Evolutionary conservation across 2,113 vertebrate genomes (phyloP), one percentile per base, ranked within the genome.

Genomic region (Pseudorasbora parva): DNA sequence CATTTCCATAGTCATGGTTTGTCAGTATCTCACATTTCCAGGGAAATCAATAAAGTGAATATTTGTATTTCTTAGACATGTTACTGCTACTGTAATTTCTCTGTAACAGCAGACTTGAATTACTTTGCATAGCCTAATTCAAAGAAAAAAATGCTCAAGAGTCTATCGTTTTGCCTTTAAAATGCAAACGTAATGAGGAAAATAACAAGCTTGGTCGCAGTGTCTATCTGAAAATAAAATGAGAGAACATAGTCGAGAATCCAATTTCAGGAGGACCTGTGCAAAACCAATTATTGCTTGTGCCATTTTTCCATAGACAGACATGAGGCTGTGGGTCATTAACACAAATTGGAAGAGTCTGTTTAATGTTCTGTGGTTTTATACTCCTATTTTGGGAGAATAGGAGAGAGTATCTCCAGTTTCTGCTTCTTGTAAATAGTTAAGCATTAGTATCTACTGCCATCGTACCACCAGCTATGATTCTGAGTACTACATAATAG

Each of bases 221-320:
- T 89, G 82, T 90, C 84, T 87, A 91, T 91, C 88, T 89, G 86
- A 88, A 90, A 91, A 92, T 92, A 94, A 93, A 92, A 92, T 85
- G 90, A 90, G 41, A 59, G 79, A 87, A 68, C 85, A 80, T 90
- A 93, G 92, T 91, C 90, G 84, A 92, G 93, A 93, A 93, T 91
- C 89, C 90, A 91, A 93, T 93, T 93, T 93, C 64, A 89, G 90
- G 84, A 87, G 88, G 89, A 83, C 87, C 30, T 25, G 85, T 88
- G 89, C 84, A 91, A 90, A 92, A 91, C 86, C 91, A 93, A 94
- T 94, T 93, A 92, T 89, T 88, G 88, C 89, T 73, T 57, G 82
- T 86, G 49, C 37, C 49, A 60, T 78, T 84, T 86, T 82, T 88
- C 72, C 59, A 83, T 57, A 78, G 88, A 89, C 87, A 89, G 78